Evolutionary conservation across 2,888 invertebrate species (phyloP).

Genomic region (Camponotus fellah): DNA sequence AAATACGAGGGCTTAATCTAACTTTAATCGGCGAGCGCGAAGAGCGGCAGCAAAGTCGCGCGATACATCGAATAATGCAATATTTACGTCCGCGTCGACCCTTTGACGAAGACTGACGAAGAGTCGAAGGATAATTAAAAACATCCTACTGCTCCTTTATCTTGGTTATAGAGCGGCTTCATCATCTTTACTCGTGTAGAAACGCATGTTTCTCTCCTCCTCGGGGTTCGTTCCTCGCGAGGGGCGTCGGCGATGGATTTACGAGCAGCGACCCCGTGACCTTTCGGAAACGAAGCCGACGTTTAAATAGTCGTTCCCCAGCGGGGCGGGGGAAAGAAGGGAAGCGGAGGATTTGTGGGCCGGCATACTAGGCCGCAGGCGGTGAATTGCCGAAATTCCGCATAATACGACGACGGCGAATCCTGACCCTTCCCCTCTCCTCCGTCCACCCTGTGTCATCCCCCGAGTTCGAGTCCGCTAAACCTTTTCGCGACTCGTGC

Average conservation of each 20-base stretch:
- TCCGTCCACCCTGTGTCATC: not conserved
- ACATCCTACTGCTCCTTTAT: not conserved
- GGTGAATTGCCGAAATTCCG: constrained; percentile 56
- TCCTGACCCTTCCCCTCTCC: constrained; percentile 15
- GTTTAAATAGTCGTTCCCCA: constrained; percentile 66
- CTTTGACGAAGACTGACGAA: not conserved
- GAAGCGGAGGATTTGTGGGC: constrained; percentile 64
- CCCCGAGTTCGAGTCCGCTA: constrained; percentile 10
- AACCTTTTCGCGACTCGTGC: constrained; percentile 22
- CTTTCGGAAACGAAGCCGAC: constrained; percentile 59
- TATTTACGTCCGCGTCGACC: not conserved
- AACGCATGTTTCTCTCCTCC: not conserved
- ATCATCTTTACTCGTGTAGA: not conserved
- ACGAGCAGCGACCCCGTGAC: constrained; percentile 45
- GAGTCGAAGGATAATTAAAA: not conserved
- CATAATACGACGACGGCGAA: constrained; percentile 46
- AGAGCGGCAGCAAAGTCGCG: not conserved
- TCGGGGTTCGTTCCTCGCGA: not conserved
- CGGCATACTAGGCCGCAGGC: constrained; percentile 59
- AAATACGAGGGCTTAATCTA: constrained; percentile 42
- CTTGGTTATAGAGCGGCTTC: not conserved
- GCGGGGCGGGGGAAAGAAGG: too few relatives aligned
- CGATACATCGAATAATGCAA: not conserved
- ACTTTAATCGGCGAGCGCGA: constrained; percentile 10
- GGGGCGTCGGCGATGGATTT: constrained; percentile 31